Percentiles rank a stretch among this genome's conserved stretches.
Conservation (phyloP, 2,113 vertebrate genomes). For the Strigops habroptila region DNA sequence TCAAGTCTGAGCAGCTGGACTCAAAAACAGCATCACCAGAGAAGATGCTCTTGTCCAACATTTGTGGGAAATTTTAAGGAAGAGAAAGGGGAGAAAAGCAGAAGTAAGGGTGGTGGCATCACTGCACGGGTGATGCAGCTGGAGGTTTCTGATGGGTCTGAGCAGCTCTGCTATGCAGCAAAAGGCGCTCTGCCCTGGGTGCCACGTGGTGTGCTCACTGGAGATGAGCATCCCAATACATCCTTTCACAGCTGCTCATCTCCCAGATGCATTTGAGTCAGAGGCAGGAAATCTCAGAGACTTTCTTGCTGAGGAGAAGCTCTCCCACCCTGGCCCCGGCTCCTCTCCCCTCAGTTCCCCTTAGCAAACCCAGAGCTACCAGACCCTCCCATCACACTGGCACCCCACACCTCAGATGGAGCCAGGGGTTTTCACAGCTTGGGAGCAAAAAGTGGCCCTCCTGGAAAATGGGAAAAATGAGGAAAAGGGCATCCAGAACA, state of each 20-base stretch:
- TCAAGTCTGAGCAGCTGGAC: not conserved
- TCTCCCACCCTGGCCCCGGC: not conserved
- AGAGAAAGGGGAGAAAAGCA: not conserved
- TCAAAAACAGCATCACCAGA: not conserved
- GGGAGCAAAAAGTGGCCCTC: not conserved
- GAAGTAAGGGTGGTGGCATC: not conserved
- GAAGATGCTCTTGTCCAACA: not conserved
- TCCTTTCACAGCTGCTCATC: not conserved
- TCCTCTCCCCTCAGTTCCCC: not conserved
- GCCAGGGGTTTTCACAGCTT: not conserved
- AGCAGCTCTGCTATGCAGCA: not conserved
- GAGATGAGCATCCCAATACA: not conserved
- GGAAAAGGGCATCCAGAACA: not conserved
- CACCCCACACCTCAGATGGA: not conserved
- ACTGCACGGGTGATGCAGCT: not conserved
- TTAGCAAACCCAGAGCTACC: not conserved
- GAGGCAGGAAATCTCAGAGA: not conserved
- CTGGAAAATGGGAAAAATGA: not conserved
- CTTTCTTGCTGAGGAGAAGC: fast-evolving
- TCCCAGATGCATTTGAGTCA: fast-evolving
- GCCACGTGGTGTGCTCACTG: fast-evolving
- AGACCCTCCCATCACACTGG: not conserved
- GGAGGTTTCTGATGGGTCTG: not conserved
- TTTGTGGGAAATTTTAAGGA: not conserved
- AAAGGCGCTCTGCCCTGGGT: fast-evolving